These are phyloP conservation scores for Bombus huntii DNA, from an alignment of 1,140 invertebrate species.

Conservation along the genomic window DNA sequence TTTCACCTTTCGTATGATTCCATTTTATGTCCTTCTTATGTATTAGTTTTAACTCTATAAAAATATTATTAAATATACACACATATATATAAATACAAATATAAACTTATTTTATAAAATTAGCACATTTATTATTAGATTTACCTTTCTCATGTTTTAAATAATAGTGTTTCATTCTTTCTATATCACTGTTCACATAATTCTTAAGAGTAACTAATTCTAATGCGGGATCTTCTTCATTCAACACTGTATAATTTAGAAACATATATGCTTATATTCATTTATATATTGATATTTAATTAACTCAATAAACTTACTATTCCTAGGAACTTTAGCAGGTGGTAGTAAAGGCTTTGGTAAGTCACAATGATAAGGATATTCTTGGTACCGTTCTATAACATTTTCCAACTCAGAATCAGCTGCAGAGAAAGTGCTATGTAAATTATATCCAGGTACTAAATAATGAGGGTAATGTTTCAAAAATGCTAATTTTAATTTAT, in stretches of 20 bases:
- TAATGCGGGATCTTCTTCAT: slow-evolving; percentile 64
- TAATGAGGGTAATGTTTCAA: slow-evolving; percentile 66
- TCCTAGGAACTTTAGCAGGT: slow-evolving; percentile 69
- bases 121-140: neutral
- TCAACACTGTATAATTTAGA: slow-evolving; percentile 54
- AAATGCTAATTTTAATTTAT: slow-evolving; percentile 57
- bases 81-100: neutral
- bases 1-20: slow-evolving; percentile 33
- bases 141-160: slow-evolving; percentile 67
- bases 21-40: slow-evolving; percentile 68
- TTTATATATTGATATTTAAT: slow-evolving; percentile 23
- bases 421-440: slow-evolving; percentile 58
- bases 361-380: slow-evolving; percentile 75
- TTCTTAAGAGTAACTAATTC: slow-evolving; percentile 67
- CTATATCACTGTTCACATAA: slow-evolving; percentile 68
- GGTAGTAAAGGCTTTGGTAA: slow-evolving; percentile 78
- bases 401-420: slow-evolving; percentile 64
- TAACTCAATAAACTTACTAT: slow-evolving; percentile 54
- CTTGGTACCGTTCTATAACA: slow-evolving; percentile 65
- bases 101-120: slow-evolving; percentile 19
- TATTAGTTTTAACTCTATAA: slow-evolving; percentile 53
- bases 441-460: slow-evolving; percentile 69
- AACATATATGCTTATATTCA: neutral
- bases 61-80: neutral
- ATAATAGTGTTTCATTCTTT: slow-evolving; percentile 67